Evolutionary conservation across 2,888 invertebrate genomes (phyloP).

Genomic region (Laspeyria flexula): DNA sequence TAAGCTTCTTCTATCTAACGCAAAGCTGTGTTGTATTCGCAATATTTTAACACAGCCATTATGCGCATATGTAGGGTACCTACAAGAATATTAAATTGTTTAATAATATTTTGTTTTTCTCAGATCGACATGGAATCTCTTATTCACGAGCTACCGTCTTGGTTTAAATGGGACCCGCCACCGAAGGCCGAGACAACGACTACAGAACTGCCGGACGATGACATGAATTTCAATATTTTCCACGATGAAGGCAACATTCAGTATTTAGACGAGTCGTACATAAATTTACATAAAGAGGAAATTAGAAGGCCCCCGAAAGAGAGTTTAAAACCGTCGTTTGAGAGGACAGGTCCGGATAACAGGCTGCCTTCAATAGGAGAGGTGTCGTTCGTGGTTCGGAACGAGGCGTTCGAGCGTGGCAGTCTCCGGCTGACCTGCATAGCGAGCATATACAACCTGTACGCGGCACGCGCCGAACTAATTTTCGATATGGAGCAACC

Average conservation of each 20-base stretch:
- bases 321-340: slow-evolving; percentile 65
- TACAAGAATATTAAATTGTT: slow-evolving; percentile 18
- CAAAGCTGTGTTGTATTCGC: slow-evolving; percentile 44
- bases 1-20: slow-evolving; percentile 69
- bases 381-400: slow-evolving; percentile 87
- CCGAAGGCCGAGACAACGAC: slow-evolving; percentile 76
- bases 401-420: slow-evolving; percentile 88
- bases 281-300: slow-evolving; percentile 79
- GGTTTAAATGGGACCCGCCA: slow-evolving; percentile 82
- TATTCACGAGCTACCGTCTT: slow-evolving; percentile 70
- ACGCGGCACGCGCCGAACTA: slow-evolving; percentile 87
- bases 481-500: slow-evolving; percentile 91
- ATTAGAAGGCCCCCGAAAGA: slow-evolving; percentile 77
- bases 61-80: slow-evolving; percentile 12
- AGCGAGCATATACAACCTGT: slow-evolving; percentile 89
- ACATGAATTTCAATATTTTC: slow-evolving; percentile 74
- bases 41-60: slow-evolving; percentile 43
- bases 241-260: slow-evolving; percentile 79
- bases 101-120: slow-evolving; percentile 40
- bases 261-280: slow-evolving; percentile 79
- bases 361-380: slow-evolving; percentile 75
- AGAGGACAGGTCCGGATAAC: slow-evolving; percentile 75
- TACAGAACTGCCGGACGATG: slow-evolving; percentile 73
- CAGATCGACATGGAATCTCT: slow-evolving; percentile 80
- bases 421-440: slow-evolving; percentile 88